Evolutionary conservation across 1,140 invertebrate genomes (phyloP), one percentile per base, ranked within the genome.

Genomic region (Palaemon carinicauda): DNA sequence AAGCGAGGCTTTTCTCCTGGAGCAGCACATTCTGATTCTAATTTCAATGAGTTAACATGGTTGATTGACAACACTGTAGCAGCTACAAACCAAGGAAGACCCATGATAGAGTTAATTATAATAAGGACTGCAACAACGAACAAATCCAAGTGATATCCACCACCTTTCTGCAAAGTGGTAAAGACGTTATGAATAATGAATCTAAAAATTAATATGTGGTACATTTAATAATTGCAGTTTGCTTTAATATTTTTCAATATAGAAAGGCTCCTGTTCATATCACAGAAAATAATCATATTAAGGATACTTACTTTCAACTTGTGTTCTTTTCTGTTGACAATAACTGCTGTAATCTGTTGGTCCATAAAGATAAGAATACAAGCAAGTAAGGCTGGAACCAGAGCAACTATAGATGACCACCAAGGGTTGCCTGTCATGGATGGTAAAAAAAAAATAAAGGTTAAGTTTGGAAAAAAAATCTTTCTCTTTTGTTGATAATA

Each of bases 301-400:
- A 51, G 0, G n/a, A 33, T 15, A 90, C 89, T 90, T 91, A 95
- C 94, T 92, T 97, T 97, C 53, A 99, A 92, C 92, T 99, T 99
- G 91, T 99, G 98, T 92, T 99, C 98, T 92, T 98, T 99, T 54
- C 98, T 94, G 91, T 99, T 99, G 12, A 99, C 95, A 91, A 99
- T 99, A 31, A 99, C 98, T 78, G 97, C 96, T 1, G 98, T 99
- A 84, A 99, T 99, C 92, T 99, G 98, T 92, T 99, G 98, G 93
- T 99, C 98, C 98, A 99, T 99, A 92, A 99, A 99, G 90, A 99
- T 98, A 10, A 99, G 93, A 90, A 99, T 99, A 19, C 97, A 98
- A 50, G 97, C 97, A 19, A 99, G 92, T 9, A 99, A 92, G 73
- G 98, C 98, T 1, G 98, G 98, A 41, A 98, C 91, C 50, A 96